phyloP scores from a whole-genome alignment of 2,888 invertebrate genomes.

The Himalopsyche anomala region DNA sequence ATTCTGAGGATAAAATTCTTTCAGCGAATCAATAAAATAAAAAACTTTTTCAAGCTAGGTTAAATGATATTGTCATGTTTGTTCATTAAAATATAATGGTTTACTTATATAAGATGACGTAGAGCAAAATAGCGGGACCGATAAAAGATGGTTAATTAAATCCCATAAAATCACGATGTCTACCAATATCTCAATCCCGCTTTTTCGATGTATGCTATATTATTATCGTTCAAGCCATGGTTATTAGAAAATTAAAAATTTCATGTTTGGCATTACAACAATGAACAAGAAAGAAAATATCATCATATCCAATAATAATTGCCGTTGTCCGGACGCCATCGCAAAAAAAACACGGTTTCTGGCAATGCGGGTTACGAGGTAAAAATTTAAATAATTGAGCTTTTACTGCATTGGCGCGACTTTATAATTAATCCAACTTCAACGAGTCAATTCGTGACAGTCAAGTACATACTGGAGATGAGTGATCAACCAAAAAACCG shows the following conservation, averaged over 20 bases:
- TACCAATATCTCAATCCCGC: no score
- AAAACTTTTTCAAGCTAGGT: no score
- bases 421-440: neutral
- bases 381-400: neutral
- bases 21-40: no score
- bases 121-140: no score
- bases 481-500: neutral
- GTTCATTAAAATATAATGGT: no score
- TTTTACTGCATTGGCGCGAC: slow-evolving; percentile 20
- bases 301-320: neutral
- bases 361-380: neutral
- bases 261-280: neutral
- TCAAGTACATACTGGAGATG: neutral
- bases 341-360: neutral
- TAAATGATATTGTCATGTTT: no score
- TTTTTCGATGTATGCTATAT: no score
- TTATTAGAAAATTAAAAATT: neutral
- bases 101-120: no score
- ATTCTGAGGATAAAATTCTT: no score
- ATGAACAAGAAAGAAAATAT: neutral
- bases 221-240: no score
- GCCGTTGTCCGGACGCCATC: neutral
- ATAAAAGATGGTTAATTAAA: no score
- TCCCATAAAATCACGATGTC: no score
- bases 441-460: neutral